phyloP scores from a whole-genome alignment of 2,113 vertebrate genomes.

The Rhinolophus sinicus region DNA sequence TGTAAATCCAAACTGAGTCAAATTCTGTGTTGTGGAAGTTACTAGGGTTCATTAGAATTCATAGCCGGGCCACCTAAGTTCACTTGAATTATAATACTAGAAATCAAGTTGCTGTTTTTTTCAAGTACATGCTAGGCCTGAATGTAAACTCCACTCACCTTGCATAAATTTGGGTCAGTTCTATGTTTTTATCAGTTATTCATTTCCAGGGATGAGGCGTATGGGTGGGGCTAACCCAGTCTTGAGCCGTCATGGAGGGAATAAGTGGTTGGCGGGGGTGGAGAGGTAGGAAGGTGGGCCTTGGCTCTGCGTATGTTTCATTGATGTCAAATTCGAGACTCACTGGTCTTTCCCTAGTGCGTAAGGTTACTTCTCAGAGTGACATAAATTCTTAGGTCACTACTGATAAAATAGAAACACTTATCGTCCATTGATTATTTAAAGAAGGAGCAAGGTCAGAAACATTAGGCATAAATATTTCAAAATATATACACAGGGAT shows the following conservation, averaged over 20 bases:
- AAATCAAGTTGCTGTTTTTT: not conserved
- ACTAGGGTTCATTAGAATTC: not conserved
- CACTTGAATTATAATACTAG: not conserved
- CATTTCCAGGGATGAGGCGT: not conserved
- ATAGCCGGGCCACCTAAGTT: not conserved
- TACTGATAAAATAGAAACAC: not conserved
- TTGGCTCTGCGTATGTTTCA: not conserved
- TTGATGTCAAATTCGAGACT: not conserved
- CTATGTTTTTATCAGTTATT: not conserved
- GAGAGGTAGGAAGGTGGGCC: not conserved
- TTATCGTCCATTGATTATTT: not conserved
- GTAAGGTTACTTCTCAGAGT: not conserved
- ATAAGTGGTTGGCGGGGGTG: not conserved
- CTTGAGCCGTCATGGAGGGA: not conserved
- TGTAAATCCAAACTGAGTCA: not conserved
- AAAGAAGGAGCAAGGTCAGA: slow-evolving; percentile 20
- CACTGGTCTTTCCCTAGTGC: not conserved
- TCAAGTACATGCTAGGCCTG: not conserved
- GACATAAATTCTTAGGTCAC: not conserved
- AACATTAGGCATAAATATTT: slow-evolving; percentile 17
- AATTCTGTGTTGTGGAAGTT: not conserved
- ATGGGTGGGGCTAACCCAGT: not conserved
- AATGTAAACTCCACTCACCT: not conserved
- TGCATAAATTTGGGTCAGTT: not conserved
- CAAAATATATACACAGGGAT: not conserved